Conservation (phyloP, 1,140 invertebrate genomes). For the Zaprionus capensis region DNA sequence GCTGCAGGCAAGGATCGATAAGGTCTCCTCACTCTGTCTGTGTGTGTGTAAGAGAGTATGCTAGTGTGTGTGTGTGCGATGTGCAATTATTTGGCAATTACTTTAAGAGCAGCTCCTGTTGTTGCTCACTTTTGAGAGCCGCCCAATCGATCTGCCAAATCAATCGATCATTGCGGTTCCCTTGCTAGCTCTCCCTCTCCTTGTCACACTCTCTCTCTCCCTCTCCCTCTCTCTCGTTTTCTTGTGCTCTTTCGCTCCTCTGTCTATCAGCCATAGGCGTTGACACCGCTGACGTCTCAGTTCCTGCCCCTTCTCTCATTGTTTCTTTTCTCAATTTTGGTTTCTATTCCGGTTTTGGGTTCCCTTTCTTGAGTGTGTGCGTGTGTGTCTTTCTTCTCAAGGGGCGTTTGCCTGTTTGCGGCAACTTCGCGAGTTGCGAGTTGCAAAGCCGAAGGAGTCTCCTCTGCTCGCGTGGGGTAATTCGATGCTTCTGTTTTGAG, state of each 20-base stretch:
- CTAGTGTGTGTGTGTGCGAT: conserved; percentile 7
- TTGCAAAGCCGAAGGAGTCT: neutral
- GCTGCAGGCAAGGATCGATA: conserved; percentile 54
- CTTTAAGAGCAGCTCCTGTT: conserved; percentile 43
- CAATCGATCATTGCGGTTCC: conserved; percentile 61
- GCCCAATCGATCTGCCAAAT: conserved; percentile 39
- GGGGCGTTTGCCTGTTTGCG: conserved; percentile 25
- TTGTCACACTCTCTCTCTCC: neutral
- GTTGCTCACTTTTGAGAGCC: conserved; percentile 15
- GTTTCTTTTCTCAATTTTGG: conserved; percentile 12
- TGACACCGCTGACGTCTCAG: conserved; percentile 34
- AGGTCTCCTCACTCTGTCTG: neutral
- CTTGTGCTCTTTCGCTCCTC: neutral
- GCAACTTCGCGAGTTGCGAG: neutral
- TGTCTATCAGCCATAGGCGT: conserved; percentile 35
- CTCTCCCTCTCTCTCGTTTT: neutral
- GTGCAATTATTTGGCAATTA: conserved; percentile 73
- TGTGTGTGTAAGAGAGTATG: neutral
- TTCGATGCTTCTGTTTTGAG: neutral
- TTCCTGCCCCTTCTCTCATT: conserved; percentile 8
- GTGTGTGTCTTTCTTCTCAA: neutral
- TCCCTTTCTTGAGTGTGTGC: neutral
- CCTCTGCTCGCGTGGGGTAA: neutral
- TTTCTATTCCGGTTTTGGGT: conserved; percentile 12
- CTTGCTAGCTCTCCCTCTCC: neutral